These are phyloP conservation scores for Papilio machaon DNA, from an alignment of 1,140 invertebrate species.

Conservation along the genomic window DNA sequence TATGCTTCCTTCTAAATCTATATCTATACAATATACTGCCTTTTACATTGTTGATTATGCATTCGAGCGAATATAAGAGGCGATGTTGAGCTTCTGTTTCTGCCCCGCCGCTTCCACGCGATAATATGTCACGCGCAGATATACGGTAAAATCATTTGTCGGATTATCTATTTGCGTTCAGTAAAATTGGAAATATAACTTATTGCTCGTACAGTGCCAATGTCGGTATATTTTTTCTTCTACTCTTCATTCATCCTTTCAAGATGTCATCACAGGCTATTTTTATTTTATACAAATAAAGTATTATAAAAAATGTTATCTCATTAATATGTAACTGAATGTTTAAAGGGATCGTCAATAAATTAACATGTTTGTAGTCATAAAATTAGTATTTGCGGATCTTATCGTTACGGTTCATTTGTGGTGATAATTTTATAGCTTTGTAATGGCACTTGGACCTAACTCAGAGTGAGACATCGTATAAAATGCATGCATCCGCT, in stretches of 20 bases:
- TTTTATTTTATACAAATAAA: no score
- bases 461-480: neutral
- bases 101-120: neutral
- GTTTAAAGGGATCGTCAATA: neutral
- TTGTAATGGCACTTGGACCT: neutral
- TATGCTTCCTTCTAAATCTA: neutral
- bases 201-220: no score
- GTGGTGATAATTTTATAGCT: slow-evolving; percentile 13
- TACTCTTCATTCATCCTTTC: no score
- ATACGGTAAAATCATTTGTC: neutral
- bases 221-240: no score
- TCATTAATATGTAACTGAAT: neutral
- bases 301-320: neutral
- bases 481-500: slow-evolving; percentile 21
- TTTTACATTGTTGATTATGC: neutral
- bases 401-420: neutral
- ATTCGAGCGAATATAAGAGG: slow-evolving; percentile 10
- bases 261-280: no score
- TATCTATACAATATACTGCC: neutral
- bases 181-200: neutral
- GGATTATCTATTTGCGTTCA: neutral
- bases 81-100: slow-evolving; percentile 14
- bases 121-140: slow-evolving; percentile 1
- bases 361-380: neutral
- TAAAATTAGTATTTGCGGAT: neutral